These are phyloP conservation scores for Diglossa cyanea DNA, from an alignment of 2,797 vertebrate species.

Conservation along the genomic window DNA sequence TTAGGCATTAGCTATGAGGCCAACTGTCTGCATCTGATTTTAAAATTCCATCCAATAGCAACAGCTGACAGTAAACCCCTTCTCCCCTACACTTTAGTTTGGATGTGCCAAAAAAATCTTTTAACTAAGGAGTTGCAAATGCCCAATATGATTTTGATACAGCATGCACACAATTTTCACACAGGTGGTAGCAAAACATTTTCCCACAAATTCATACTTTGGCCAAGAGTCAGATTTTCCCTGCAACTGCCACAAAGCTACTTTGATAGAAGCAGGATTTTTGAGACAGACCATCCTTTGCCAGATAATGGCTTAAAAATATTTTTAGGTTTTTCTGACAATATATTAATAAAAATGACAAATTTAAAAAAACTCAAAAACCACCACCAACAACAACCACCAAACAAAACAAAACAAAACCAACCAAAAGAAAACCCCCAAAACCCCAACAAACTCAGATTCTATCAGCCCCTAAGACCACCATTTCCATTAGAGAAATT, in stretches of 20 bases:
- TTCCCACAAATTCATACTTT: neutral
- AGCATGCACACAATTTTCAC: neutral
- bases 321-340: neutral
- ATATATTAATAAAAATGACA: neutral
- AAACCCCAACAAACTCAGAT: neutral
- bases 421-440: neutral
- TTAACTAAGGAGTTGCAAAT: neutral
- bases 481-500: rapidly evolving
- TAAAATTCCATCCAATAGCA: neutral
- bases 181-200: neutral
- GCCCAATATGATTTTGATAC: neutral
- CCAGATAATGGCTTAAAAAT: neutral
- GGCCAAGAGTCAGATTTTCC: neutral
- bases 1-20: neutral
- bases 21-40: neutral
- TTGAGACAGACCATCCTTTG: neutral
- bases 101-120: neutral
- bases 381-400: neutral
- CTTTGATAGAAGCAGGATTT: neutral
- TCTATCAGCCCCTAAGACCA: neutral
- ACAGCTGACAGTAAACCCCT: neutral
- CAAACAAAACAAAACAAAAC: neutral
- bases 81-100: neutral
- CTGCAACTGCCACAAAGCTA: neutral
- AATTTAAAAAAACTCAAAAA: neutral